phyloP scores from a whole-genome alignment of 2,797 vertebrate species.

The Channa striata region DNA sequence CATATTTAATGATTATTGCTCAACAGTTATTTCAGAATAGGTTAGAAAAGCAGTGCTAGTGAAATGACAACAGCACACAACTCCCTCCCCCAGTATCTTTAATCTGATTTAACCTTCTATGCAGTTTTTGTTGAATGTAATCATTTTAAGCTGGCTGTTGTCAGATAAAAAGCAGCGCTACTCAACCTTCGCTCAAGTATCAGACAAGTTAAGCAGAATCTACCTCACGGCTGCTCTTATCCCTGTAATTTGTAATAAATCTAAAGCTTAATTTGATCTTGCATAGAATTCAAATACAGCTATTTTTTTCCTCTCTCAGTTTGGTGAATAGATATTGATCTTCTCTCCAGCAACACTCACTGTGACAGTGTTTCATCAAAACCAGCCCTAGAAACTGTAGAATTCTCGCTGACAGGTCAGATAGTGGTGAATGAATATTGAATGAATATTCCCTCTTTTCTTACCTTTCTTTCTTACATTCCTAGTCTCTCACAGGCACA shows the following conservation, averaged over 20 bases:
- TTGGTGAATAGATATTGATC: not conserved
- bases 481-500: not conserved
- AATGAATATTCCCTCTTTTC: slow-evolving; percentile 29
- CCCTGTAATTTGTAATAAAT: slow-evolving; percentile 15
- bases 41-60: not conserved
- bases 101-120: not conserved
- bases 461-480: not conserved
- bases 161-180: slow-evolving; percentile 6
- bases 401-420: slow-evolving; percentile 35
- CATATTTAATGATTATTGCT: not conserved
- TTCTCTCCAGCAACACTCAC: slow-evolving; percentile 18
- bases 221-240: slow-evolving; percentile 3
- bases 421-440: slow-evolving; percentile 28
- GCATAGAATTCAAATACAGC: not conserved
- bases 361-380: slow-evolving; percentile 33
- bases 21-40: not conserved
- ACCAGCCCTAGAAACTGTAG: slow-evolving; percentile 19
- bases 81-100: not conserved
- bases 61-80: not conserved
- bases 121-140: not conserved
- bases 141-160: slow-evolving; percentile 1
- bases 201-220: not conserved
- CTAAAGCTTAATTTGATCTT: slow-evolving; percentile 21
- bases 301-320: not conserved
- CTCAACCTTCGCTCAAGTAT: not conserved